Evolutionary conservation across 92 coral and sea anemone species (phyloP).

Genomic region (Parazoanthus atlanticus): DNA sequence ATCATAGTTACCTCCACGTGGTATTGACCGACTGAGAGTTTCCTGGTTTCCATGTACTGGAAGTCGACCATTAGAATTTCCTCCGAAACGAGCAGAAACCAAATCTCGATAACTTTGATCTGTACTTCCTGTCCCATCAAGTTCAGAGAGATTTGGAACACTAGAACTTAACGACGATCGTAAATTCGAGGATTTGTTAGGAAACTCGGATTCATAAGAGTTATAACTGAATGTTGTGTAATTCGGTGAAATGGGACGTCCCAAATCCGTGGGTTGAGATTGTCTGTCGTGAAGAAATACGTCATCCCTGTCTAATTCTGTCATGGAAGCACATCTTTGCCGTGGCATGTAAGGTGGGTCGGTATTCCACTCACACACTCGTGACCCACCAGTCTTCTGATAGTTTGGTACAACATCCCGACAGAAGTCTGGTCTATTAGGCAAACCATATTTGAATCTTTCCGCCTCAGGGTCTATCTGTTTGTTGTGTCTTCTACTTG

Average conservation of each 20-base stretch:
- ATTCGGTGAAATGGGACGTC: neutral
- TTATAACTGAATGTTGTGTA: neutral
- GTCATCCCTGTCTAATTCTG: neutral
- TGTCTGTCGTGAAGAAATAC: neutral
- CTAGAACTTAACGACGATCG: slow-evolving; percentile 24
- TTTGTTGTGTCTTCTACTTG: neutral
- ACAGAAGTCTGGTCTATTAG: neutral
- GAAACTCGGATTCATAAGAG: neutral
- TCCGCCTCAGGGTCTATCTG: neutral
- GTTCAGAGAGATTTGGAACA: slow-evolving; percentile 13
- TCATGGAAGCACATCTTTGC: slow-evolving; percentile 28
- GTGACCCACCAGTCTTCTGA: neutral
- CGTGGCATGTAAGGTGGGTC: neutral
- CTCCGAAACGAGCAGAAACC: neutral
- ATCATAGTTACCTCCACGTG: neutral
- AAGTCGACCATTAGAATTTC: neutral
- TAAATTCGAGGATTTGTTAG: neutral
- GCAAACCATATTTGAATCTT: neutral
- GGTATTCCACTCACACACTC: neutral
- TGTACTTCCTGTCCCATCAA: neutral
- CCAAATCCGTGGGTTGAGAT: neutral
- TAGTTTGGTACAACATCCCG: neutral
- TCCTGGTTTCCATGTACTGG: neutral
- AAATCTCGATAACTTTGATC: neutral
- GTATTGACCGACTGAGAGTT: neutral